Evolutionary conservation across 2,113 vertebrate species (phyloP).

Genomic region (Sigmodon hispidus): DNA sequence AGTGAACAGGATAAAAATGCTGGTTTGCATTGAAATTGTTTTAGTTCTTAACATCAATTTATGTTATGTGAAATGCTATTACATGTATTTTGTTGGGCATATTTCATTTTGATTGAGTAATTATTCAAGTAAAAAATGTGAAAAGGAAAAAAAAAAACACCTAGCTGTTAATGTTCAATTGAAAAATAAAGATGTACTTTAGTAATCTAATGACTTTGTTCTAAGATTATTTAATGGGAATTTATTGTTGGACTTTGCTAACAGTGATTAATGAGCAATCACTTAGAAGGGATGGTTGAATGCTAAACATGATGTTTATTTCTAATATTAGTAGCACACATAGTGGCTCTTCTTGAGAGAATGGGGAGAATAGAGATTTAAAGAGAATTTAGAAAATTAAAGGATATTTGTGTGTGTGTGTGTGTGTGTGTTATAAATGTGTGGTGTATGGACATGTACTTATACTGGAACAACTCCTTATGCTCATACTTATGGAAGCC

Average conservation of each 20-base stretch:
- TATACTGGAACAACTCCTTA: background rate
- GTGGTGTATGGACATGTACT: background rate
- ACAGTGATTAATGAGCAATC: background rate
- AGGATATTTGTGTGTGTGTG: background rate
- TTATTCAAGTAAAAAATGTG: conserved; percentile 87
- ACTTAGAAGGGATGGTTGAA: background rate
- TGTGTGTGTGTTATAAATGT: background rate
- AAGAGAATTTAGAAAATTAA: background rate
- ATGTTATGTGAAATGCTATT: conserved; percentile 85
- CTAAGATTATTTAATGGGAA: conserved; percentile 54
- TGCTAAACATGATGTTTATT: background rate
- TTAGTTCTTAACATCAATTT: conserved; percentile 84
- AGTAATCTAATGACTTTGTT: conserved; percentile 84
- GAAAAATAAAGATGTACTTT: conserved; percentile 90
- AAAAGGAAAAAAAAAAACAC: conserved; percentile 72
- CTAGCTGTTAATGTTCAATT: conserved; percentile 88
- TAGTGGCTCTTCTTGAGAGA: background rate
- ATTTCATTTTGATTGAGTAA: conserved; percentile 88
- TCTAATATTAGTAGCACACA: background rate
- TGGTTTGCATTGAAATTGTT: conserved; percentile 84
- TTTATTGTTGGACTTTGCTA: background rate
- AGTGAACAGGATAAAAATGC: conserved; percentile 82
- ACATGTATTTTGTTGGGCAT: conserved; percentile 86
- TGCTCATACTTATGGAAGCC: background rate
- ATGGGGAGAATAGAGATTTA: background rate